These are phyloP conservation scores for Knipowitschia caucasica DNA, from an alignment of 2,797 vertebrate genomes.

Conservation along the genomic window DNA sequence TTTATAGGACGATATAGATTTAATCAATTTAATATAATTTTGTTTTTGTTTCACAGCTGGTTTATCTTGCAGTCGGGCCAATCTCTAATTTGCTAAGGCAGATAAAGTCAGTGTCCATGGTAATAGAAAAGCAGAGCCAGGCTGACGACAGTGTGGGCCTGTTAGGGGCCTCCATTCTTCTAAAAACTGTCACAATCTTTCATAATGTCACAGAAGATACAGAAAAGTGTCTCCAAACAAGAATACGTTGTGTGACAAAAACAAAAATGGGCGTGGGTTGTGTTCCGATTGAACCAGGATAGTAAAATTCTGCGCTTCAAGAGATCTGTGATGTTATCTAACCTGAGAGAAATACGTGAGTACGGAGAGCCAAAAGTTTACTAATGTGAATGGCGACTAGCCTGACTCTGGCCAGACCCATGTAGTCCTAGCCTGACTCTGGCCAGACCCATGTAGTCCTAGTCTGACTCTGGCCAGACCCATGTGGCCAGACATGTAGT, in stretches of 20 bases:
- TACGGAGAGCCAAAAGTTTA: too few species aligned
- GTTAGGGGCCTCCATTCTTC: slow-evolving; percentile 40
- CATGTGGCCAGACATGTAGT: too few species aligned
- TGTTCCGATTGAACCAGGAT: too few species aligned
- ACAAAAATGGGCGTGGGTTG: slow-evolving; percentile 23
- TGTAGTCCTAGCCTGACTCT: too few species aligned
- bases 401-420: too few species aligned
- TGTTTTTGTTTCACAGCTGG: slow-evolving; percentile 4
- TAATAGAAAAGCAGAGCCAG: slow-evolving; percentile 44
- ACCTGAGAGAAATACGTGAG: too few species aligned
- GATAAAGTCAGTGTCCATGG: slow-evolving; percentile 43
- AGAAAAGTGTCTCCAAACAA: slow-evolving; percentile 29
- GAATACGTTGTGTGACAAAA: slow-evolving; percentile 30
- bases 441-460: too few species aligned
- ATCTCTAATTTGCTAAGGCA: slow-evolving; percentile 26
- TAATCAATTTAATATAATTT: slow-evolving; percentile 15
- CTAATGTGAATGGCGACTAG: too few species aligned
- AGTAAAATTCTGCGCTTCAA: too few species aligned
- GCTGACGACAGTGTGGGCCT: slow-evolving; percentile 45
- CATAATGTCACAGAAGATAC: slow-evolving; percentile 44
- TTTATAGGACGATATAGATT: slow-evolving; percentile 27
- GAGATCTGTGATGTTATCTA: too few species aligned
- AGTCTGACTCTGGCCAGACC: too few species aligned
- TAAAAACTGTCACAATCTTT: slow-evolving; percentile 43
- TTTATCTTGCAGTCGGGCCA: slow-evolving; percentile 34